Conservation (phyloP, 1,140 invertebrate species). For the Pachyrhynchus sulphureomaculatus region DNA sequence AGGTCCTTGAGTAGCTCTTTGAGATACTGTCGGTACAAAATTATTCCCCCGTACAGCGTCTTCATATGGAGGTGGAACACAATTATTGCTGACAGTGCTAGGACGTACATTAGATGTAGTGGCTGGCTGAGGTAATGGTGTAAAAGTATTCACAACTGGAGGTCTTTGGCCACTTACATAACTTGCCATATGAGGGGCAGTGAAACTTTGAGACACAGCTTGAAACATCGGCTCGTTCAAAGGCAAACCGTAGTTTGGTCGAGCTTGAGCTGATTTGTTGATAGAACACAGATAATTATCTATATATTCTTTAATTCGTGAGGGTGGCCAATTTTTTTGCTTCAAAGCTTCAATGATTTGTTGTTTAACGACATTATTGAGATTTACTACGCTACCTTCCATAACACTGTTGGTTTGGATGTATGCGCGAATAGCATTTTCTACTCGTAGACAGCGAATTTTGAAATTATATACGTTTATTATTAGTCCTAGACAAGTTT, state of each 20-base stretch:
- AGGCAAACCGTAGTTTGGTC: not conserved
- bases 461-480: not conserved
- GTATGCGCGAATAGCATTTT: not conserved
- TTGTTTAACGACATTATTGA: not conserved
- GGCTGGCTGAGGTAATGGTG: too few relatives aligned
- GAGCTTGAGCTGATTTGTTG: not conserved
- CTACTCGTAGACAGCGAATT: not conserved
- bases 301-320: not conserved
- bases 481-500: too few relatives aligned
- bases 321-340: not conserved
- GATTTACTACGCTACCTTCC: not conserved
- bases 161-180: too few relatives aligned
- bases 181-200: too few relatives aligned
- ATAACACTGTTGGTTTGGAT: not conserved
- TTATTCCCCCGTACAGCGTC: too few relatives aligned
- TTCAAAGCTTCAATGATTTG: not conserved
- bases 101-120: too few relatives aligned
- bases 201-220: not conserved
- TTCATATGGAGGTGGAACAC: too few relatives aligned
- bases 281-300: not conserved
- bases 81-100: too few relatives aligned
- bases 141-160: too few relatives aligned
- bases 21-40: too few relatives aligned
- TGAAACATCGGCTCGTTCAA: not conserved
- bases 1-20: too few relatives aligned